A percentile compares a stretch with the other conserved stretches of the same genome.
Evolutionary conservation across 2,797 vertebrate genomes (phyloP).

Genomic region (Xenentodon cancila): DNA sequence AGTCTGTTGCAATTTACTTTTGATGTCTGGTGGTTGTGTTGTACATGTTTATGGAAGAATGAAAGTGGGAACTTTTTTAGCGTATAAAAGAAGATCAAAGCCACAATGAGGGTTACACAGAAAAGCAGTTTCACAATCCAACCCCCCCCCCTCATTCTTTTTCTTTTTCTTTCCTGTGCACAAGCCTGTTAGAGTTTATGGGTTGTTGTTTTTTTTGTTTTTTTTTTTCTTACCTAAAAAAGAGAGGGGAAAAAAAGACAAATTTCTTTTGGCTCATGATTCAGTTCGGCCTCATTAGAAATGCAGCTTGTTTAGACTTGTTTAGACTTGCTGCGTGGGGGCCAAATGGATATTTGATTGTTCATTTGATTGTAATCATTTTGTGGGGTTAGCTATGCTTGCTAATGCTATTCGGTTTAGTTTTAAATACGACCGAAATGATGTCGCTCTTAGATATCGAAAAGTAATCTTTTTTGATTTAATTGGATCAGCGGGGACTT

Average conservation of each 20-base stretch:
- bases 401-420: too few relatives aligned
- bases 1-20: constrained; percentile 48
- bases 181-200: neutral
- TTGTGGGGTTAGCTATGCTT: neutral
- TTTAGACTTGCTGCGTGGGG: constrained; percentile 35
- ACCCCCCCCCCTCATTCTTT: constrained; percentile 8
- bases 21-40: constrained; percentile 48
- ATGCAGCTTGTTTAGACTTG: constrained; percentile 41
- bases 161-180: constrained; percentile 2
- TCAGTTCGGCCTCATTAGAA: constrained; percentile 33
- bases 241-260: constrained; percentile 1
- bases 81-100: neutral
- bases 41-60: constrained; percentile 30
- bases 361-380: constrained; percentile 30
- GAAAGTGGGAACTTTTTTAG: constrained; percentile 24
- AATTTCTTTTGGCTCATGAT: constrained; percentile 25
- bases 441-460: too few relatives aligned
- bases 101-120: constrained; percentile 8
- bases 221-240: neutral
- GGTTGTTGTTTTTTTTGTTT: too few relatives aligned
- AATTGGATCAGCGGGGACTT: too few relatives aligned
- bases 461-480: too few relatives aligned
- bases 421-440: too few relatives aligned
- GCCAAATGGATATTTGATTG: constrained; percentile 49
- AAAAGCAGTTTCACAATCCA: constrained; percentile 22